Base-by-base conservation (phyloP, 1,140 invertebrate species). In the Sitobion miscanthi region DNA sequence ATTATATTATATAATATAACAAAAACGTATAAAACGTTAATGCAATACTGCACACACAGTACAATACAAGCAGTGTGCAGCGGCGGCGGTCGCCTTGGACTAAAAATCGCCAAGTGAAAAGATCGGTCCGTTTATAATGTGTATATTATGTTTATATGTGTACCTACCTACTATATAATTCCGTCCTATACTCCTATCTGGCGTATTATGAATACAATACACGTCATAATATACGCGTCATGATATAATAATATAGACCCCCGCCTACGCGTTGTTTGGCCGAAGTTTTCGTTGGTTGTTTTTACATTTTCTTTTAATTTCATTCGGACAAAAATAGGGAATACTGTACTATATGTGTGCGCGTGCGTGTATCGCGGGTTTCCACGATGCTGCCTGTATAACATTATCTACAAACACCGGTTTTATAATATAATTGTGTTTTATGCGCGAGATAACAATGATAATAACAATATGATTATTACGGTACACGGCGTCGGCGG, bases 371-470 rank as follows among this genome's bases (percentile, higher is more conserved):
- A 14, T 87, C n/a, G 87, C n/a, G 87, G 49, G 49, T 88, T 88
- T 54, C 87, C 87, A 54, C 62, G 62, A 69, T 69, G 0, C 57
- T 30, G 25, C 57, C 8, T 8, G 62, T 69, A 69, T 69, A 69
- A 5, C 30, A n/a, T n/a, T n/a, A 69, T 69, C 30, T 69, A 69
- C n/a, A 69, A n/a, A n/a, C 57, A 69, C 11, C 11, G 62, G 11
- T 69, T 30, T 69, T 88, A 54, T 54, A 88, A 23, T 88, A 54
- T 38, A 38, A 88, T 88, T 52, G 49, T 54, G 21, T 88, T 88
- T 88, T 88, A 88, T 88, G 87, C 87, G n/a, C 14, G 30, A 88
- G 87, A 88, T 88, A 88, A 88, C 87, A 49, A 88, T 54, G 21
- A 54, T 88, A 54, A 47, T 88, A 54, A 52, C 49, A 52, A n/a